Conservation (phyloP, 2,113 vertebrate species). For the Nettapus auritus region DNA sequence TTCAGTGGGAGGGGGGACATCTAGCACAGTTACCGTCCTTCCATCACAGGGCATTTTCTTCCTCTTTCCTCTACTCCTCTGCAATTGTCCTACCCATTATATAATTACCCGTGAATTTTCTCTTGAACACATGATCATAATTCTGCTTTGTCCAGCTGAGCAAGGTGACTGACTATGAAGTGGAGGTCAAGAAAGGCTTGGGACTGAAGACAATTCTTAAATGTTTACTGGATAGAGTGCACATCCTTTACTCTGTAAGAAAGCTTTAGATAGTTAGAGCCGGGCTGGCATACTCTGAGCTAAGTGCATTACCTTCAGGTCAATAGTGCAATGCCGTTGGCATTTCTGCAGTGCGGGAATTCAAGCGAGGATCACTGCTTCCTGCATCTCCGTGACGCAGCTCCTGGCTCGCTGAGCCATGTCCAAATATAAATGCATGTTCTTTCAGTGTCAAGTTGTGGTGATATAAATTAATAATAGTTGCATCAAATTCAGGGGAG, state of each 20-base stretch:
- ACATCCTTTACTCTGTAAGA: neutral
- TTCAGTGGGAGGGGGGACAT: neutral
- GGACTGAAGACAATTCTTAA: neutral
- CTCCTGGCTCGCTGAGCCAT: neutral
- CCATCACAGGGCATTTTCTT: neutral
- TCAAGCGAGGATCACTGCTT: neutral
- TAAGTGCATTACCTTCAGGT: neutral
- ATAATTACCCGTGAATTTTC: neutral
- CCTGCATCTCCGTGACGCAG: neutral
- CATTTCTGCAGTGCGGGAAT: neutral
- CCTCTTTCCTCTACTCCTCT: neutral
- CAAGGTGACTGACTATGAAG: neutral
- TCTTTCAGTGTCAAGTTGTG: neutral
- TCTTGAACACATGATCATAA: neutral
- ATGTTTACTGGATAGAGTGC: neutral
- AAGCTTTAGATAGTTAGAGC: neutral
- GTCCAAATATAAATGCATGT: neutral
- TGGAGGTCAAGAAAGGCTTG: neutral
- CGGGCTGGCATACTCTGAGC: neutral
- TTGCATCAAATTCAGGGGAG: neutral
- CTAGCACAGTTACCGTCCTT: neutral
- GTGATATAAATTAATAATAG: conserved; percentile 10
- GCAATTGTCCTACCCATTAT: neutral
- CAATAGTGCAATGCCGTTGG: neutral
- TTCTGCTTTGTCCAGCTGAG: neutral